Evolutionary conservation across 2,888 invertebrate genomes (phyloP).

Genomic region (Dendrolimus pini): DNA sequence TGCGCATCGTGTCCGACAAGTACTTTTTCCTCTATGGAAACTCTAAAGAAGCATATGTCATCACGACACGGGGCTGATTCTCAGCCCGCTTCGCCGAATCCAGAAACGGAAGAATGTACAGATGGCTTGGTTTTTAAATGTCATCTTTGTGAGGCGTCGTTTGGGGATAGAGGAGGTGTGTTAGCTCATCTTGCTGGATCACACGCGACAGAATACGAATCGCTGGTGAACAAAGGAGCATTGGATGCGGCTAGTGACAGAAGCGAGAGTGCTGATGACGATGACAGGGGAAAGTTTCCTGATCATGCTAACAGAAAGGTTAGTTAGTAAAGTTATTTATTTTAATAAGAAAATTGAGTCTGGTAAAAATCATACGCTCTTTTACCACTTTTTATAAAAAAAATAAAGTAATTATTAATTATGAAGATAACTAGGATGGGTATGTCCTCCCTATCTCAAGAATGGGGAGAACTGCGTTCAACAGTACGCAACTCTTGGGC

Average conservation of each 20-base stretch:
- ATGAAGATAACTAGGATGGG: too few relatives aligned
- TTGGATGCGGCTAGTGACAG: constrained; percentile 74
- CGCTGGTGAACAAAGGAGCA: constrained; percentile 89
- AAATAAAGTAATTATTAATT: too few relatives aligned
- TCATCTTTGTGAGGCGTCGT: constrained; percentile 93
- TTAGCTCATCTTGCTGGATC: constrained; percentile 86
- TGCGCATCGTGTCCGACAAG: constrained; percentile 89
- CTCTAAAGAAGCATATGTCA: constrained; percentile 86
- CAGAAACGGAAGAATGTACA: constrained; percentile 42
- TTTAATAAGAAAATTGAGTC: too few relatives aligned
- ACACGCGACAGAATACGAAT: constrained; percentile 87
- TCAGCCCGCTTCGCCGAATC: constrained; percentile 55
- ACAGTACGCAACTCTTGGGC: too few relatives aligned
- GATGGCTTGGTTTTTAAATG: constrained; percentile 91
- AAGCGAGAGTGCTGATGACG: constrained; percentile 81
- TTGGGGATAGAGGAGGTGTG: constrained; percentile 86
- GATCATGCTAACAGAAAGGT: constrained; percentile 93
- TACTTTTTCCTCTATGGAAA: constrained; percentile 87
- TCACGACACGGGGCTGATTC: constrained; percentile 80
- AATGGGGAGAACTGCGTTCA: too few relatives aligned
- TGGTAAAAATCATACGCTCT: too few relatives aligned
- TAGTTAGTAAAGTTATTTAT: constrained; percentile 15
- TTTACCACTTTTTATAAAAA: too few relatives aligned
- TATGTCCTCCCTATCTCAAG: too few relatives aligned
- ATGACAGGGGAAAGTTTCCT: constrained; percentile 86